Evolutionary conservation across 1,140 invertebrate genomes (phyloP), one percentile per base, ranked within the genome.

Genomic region (Nixonia krombeini): DNA sequence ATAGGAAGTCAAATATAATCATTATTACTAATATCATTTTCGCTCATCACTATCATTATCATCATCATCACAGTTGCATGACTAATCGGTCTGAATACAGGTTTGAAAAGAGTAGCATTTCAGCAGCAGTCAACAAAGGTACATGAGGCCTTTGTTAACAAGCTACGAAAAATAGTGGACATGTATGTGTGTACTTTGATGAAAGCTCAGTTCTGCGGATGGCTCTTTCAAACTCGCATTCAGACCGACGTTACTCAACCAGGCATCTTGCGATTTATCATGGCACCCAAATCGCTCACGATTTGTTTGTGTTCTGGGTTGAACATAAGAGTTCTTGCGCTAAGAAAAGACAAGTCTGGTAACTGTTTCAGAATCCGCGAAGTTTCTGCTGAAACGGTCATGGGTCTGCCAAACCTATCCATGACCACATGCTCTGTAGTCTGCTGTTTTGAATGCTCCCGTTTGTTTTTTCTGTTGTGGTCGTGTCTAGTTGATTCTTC

Each of bases 191-290:
- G 28, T 13, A n/a, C n/a, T n/a, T n/a, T n/a, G 26, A 15, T 2
- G 3, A 8, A 29, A 28, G 13, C 29, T 46, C 29, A 9, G 26
- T 17, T 25, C 29, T 46, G 13, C 10, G 12, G 12, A 35, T 31
- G 12, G 17, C 4, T 49, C 29, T 78, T 81, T 79, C 70, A 81
- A 80, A 78, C 70, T 62, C 58, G 72, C 58, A 78, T 83, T 84
- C 83, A 85, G 82, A 85, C 83, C 81, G 80, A 83, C 59, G 81
- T 84, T 80, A 85, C 82, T 85, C 82, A 85, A 70, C 83, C 83
- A 16, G 83, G 83, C 83, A 85, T 85, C 44, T 85, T 85, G 31
- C 82, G 75, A 80, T 82, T 85, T 55, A 84, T 84, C 79, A 84
- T 76, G 44, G 82, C 79, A 61, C 82, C 82, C n/a, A 85, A 59